Evolutionary conservation across 37 sponge, comb jelly and placozoan genomes (phyloP).

Genomic region (Haliclona indistincta): DNA sequence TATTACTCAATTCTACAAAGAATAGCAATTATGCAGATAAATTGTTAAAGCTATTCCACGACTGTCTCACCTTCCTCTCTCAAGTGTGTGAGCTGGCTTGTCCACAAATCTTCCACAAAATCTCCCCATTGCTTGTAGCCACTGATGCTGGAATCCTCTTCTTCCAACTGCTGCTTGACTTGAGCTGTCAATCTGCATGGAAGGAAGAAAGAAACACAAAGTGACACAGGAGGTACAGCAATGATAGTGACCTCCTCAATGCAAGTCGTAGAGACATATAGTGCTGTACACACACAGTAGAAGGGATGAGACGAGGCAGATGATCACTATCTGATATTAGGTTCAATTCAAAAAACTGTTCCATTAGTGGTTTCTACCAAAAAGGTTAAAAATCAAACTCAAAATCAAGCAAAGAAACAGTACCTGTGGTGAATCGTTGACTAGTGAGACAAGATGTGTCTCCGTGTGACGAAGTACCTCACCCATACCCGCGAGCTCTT

Average conservation of each 20-base stretch:
- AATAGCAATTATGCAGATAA: not conserved
- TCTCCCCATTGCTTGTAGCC: conserved; percentile 24
- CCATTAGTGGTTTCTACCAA: conserved; percentile 37
- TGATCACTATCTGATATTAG: conserved; percentile 30
- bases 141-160: not conserved
- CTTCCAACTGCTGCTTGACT: conserved; percentile 12
- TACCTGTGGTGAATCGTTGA: conserved; percentile 36
- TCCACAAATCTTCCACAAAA: conserved; percentile 53
- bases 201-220: too few relatives aligned
- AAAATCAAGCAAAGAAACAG: not conserved
- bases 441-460: conserved; percentile 6
- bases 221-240: too few relatives aligned
- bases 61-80: conserved; percentile 9
- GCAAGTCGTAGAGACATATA: conserved; percentile 58
- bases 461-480: conserved; percentile 49
- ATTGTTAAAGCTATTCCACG: too few relatives aligned
- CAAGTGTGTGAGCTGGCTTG: conserved; percentile 35
- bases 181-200: conserved; percentile 5
- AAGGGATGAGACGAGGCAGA: conserved; percentile 31
- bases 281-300: conserved; percentile 49
- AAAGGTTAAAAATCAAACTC: not conserved
- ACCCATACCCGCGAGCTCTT: conserved; percentile 28
- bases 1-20: not conserved
- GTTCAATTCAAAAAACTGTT: conserved; percentile 30
- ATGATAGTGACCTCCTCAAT: conserved; percentile 37